Percentiles rank a stretch among this genome's conserved stretches.
phyloP scores from a whole-genome alignment of 2,797 vertebrate genomes.

The Chiloscyllium punctatum region DNA sequence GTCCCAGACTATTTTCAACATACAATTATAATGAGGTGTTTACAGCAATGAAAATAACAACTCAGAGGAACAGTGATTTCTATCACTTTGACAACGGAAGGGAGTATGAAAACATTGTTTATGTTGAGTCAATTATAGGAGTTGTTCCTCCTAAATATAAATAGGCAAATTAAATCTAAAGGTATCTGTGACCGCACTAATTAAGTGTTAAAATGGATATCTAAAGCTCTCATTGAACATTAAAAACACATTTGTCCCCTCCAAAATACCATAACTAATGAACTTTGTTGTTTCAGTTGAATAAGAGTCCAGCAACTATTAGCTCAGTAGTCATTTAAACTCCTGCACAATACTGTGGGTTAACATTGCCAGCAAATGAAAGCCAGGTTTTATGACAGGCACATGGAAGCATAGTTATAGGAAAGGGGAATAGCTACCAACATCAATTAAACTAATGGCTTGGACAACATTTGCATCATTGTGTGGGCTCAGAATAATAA shows the following conservation, averaged over 20 bases:
- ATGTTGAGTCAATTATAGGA: neutral
- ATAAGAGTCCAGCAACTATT: neutral
- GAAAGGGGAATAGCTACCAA: neutral
- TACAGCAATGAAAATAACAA: neutral
- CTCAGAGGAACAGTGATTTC: neutral
- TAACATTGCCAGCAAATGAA: neutral
- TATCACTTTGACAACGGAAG: neutral
- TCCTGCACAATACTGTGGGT: neutral
- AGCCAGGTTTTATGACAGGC: neutral
- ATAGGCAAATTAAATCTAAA: neutral
- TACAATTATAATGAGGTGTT: neutral
- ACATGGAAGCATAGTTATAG: neutral
- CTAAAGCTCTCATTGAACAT: neutral
- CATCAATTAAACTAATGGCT: neutral
- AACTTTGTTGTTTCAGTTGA: neutral
- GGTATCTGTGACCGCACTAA: neutral
- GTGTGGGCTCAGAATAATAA: neutral
- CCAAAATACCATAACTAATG: neutral
- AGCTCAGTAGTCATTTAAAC: neutral
- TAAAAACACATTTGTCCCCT: neutral
- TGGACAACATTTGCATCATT: neutral
- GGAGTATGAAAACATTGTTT: neutral
- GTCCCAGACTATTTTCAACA: neutral
- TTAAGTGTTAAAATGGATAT: neutral
- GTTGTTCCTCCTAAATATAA: neutral